Base-by-base conservation (phyloP, 1,140 invertebrate species). In the Hylyphantes graminicola region DNA sequence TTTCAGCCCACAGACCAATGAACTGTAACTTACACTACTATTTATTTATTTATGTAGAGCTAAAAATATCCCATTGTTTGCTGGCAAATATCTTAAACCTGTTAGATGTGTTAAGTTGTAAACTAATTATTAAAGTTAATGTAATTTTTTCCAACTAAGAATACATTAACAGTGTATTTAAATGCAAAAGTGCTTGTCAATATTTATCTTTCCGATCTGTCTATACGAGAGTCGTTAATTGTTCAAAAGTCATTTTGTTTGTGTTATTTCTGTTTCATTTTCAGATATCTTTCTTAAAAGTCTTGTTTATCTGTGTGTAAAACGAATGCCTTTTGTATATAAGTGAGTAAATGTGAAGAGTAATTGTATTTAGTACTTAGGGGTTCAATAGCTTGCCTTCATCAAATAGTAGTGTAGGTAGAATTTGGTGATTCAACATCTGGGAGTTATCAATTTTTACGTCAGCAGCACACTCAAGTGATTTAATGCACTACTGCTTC, bases 301-400 rank as follows among this genome's bases (percentile, higher is more conserved):
- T 51, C 54, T 53, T 70, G 51, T 70, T 80, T 53, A 70, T 35
- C 35, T 70, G 68, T 53, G 68, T 82, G 70, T 82, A 63, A 55
- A 82, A 77, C 63, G 74, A 55, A 77, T 85, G 82, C 64, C 74
- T 85, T 73, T 65, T 85, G 82, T 85, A 85, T 19, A 85, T 85
- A 85, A 67, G 15, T 76, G 82, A 85, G 65, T 85, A 85, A 85
- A 85, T 85, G 82, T 85, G 82, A 85, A 59, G 82, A 85, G 61
- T 85, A 77, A 68, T 51, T 85, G 70, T 83, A 61, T 70, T 64
- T 85, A 85, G 73, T 70, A 54, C 70, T 50, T 85, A 85, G 82
- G 64, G 72, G 65, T 53, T 77, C 80, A 73, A 85, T 85, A 85
- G 82, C 59, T 77, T 76, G 82, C 82, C 82, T 85, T 85, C 82